Evolutionary conservation across 2,888 invertebrate species (phyloP), one percentile per base, ranked within the genome.

Genomic region (Seira musarum): DNA sequence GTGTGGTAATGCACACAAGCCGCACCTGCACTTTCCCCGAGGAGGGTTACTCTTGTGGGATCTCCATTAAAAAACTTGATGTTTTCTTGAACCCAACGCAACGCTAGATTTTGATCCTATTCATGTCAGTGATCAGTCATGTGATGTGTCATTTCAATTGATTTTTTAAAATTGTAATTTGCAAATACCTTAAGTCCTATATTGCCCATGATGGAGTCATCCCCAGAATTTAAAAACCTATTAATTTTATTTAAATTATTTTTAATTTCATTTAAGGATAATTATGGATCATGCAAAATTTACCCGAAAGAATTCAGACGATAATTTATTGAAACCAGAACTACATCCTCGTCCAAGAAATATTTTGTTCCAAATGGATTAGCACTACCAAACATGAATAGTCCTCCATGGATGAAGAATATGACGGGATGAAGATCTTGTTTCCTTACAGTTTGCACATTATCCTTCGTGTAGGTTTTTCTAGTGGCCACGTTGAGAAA

Each of bases 1-100:
- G 75, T 81, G 15, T 76, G 83, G 15, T 64, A 69, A 53, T 83
- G 83, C 19, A 78, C 80, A 69, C 79, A 70, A 0, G 70, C 60
- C 1, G 68, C 69, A 15, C 76, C 76, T 8, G 53, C 53, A 30
- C 53, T 30, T 8, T 30, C 30, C 8, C 30, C 30, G 3, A 30
- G 2, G 30, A 30, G 2, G 8, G 30, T 30, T 8, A 30, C 30
- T 8, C 30, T 30, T 30, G 30, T 5, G 2, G 53, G 53, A 53
- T 53, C 53, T 8, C 53, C 53, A 15, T 53, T 53, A 17, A 53
- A 53, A 53, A n/a, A 53, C 13, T 53, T 53, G 13, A 53, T 53
- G 13, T 53, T 53, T 53, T 13, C 6, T 17, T 53, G 53, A 2
- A 53, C 53, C 53, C 53, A 53, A 13, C 13, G 15, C 15, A 53